phyloP scores from a whole-genome alignment of 2,797 vertebrate genomes.

The Poeciliopsis turneri region DNA sequence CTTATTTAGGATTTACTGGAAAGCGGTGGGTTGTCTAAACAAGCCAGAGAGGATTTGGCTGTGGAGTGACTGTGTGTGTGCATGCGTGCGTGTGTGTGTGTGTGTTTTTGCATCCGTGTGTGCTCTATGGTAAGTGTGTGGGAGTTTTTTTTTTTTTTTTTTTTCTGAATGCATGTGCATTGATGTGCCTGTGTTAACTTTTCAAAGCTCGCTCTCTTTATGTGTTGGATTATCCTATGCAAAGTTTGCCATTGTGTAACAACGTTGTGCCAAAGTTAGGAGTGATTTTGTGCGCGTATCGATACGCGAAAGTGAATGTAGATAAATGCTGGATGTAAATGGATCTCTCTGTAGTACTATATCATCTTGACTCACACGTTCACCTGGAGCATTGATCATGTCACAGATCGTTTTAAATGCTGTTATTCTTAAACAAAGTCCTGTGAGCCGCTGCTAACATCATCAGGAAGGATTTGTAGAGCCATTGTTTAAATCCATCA shows the following conservation, averaged over 20 bases:
- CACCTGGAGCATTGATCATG: conserved; percentile 36
- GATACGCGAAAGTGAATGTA: conserved; percentile 1
- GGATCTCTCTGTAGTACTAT: conserved; percentile 1
- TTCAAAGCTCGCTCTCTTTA: conserved; percentile 35
- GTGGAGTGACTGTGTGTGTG: conserved; percentile 7
- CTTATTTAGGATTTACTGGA: conserved; percentile 73
- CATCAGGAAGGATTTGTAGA: conserved; percentile 21
- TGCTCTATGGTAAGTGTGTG: conserved; percentile 19
- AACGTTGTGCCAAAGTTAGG: conserved; percentile 13
- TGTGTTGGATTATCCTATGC: neutral
- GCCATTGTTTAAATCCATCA: conserved; percentile 16
- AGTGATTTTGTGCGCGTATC: neutral
- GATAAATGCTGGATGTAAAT: conserved; percentile 3
- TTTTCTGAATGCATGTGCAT: conserved; percentile 12
- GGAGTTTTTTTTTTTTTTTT: neutral
- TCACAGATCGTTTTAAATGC: conserved; percentile 41
- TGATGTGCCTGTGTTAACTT: conserved; percentile 43
- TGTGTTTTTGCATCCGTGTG: conserved; percentile 1
- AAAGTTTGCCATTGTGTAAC: conserved; percentile 30
- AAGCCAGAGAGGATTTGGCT: conserved; percentile 67
- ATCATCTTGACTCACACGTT: conserved; percentile 29
- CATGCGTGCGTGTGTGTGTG: conserved; percentile 7
- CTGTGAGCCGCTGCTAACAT: conserved; percentile 50
- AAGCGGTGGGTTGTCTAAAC: conserved; percentile 64
- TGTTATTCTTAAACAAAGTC: conserved; percentile 28